Evolutionary conservation across 1,140 invertebrate genomes (phyloP), one percentile per base, ranked within the genome.

Genomic region (Ooceraea biroi): DNA sequence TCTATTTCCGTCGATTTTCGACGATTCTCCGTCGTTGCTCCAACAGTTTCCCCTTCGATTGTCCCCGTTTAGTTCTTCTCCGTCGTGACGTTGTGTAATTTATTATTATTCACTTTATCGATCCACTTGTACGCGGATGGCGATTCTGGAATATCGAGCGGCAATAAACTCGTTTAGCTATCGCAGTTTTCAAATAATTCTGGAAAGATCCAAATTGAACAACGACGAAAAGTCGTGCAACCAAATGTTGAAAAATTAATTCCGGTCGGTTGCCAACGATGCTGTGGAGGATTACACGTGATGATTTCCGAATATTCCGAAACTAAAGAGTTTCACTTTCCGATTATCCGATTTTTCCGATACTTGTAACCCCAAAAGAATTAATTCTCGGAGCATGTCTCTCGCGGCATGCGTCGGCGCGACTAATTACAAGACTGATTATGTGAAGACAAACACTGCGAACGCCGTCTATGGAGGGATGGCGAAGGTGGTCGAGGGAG

Each of bases 351-450:
- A n/a, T 71, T 58, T n/a, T 19, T 72, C 1, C 22, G 14, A 50
- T 44, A 55, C 22, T 55, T 60, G 50, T 66, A 14, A 25, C 73
- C 65, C 73, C 50, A 44, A 66, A 77, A 77, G 73, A 60, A 60
- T 77, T 65, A 77, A 65, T 17, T 57, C 22, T 25, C 17, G 46
- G 52, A 60, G 46, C 65, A 69, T 61, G 57, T 85, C 86, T 69
- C 17, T 36, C 76, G 36, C 50, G 76, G 50, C 65, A 71, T 80
- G 76, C 76, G 69, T 80, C 65, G 86, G 73, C 88, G 88, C 89
- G 86, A 63, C 86, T 93, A 93, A 93, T 93, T 93, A 91, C 90
- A 86, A 92, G 89, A 93, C 91, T 93, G 92, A 92, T 92, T 93
- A 90, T 88, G 63, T 68, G 50, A 27, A 44, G 84, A 90, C 78